Base-by-base conservation (phyloP, 2,888 invertebrate genomes). In the Coleophora deauratella region DNA sequence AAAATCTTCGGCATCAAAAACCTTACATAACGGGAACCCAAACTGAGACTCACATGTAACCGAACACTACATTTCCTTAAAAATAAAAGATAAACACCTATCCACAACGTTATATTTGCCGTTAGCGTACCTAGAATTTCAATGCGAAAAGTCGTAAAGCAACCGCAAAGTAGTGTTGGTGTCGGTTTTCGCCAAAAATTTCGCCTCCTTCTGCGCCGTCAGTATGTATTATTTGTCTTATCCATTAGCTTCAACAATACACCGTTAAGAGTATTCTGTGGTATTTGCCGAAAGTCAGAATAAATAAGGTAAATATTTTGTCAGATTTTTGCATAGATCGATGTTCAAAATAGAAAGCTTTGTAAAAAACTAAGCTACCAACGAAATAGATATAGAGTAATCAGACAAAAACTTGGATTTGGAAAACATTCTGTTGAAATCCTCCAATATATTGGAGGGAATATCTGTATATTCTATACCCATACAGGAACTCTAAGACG, bases 171-270 rank as follows among this genome's bases (percentile, higher is more conserved):
- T 21, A 38, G 45, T 31, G 52, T 53, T 43, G 38, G 45, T 13
- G 8, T 41, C 49, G 50, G 51, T 42, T 52, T n/a, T 52, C 45
- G 52, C 55, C 55, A 50, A 66, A 74, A 70, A 65, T 60, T 65
- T 55, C 54, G 55, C 67, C 66, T 59, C 70, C 65, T 67, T 73
- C 72, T 65, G 59, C 54, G 57, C 62, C 61, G 64, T 65, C 67
- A 66, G 73, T 72, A 62, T 68, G 69, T 59, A 59, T 68, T 74
- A 75, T 78, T 79, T 79, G 77, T 72, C 71, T 65, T 62, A 59
- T 69, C 66, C 70, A 62, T 72, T 74, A 69, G 66, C 55, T 34
- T 57, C 56, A 72, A 75, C 73, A 73, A 74, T 72, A 61, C 64
- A 77, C 82, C 79, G 82, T 82, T 82, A 79, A 67, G 58, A 57